Percentiles rank a stretch among this genome's conserved stretches.
Conservation (phyloP, 2,888 invertebrate species). For the Agrochola macilenta region DNA sequence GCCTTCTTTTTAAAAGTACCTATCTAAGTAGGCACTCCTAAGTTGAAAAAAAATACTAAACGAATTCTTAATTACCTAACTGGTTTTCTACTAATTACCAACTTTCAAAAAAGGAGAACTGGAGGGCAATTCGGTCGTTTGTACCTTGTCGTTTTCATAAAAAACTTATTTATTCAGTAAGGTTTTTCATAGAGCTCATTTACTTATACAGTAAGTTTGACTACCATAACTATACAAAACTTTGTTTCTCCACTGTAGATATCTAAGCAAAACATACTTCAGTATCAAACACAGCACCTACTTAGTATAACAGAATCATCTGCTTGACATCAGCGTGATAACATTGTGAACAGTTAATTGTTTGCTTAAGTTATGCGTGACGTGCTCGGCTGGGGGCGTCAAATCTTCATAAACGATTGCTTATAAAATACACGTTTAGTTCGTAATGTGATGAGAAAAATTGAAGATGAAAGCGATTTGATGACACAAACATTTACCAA, state of each 20-base stretch:
- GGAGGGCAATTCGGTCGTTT: neutral
- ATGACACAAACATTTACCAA: too few relatives aligned
- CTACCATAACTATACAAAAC: neutral
- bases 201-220: neutral
- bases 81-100: neutral
- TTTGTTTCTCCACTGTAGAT: neutral
- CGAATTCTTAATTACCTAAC: constrained; percentile 6
- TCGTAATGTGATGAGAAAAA: too few relatives aligned
- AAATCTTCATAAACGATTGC: constrained; percentile 42
- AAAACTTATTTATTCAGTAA: neutral
- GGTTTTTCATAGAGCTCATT: neutral
- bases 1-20: neutral
- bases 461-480: constrained; percentile 16
- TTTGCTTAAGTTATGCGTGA: constrained; percentile 55
- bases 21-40: neutral
- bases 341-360: constrained; percentile 60
- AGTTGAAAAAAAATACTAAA: neutral
- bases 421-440: constrained; percentile 38
- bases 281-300: neutral
- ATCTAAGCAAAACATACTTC: neutral
- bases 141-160: neutral
- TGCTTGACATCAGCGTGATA: constrained; percentile 34
- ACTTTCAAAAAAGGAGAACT: neutral
- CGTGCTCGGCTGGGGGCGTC: constrained; percentile 17
- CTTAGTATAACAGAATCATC: neutral